Percentiles rank a stretch among this genome's conserved stretches.
Conservation (phyloP, 1,140 invertebrate species). For the Triops longicaudatus region DNA sequence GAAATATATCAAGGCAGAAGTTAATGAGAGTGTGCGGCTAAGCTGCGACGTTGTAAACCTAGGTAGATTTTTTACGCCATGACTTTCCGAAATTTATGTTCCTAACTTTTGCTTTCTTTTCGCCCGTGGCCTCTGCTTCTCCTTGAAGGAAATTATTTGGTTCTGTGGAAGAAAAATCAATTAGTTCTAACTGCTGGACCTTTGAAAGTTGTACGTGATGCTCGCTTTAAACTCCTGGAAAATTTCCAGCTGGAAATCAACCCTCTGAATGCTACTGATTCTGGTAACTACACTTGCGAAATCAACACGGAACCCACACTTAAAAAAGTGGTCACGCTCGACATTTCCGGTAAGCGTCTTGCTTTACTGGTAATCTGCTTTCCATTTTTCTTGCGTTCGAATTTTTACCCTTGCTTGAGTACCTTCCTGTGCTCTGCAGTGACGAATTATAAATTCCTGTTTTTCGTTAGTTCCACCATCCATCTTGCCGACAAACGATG, state of each 20-base stretch:
- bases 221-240: not conserved
- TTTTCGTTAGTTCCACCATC: conserved; percentile 1
- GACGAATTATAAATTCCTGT: conserved; percentile 8
- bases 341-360: not conserved
- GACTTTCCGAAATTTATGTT: not conserved
- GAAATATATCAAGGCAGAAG: conserved; percentile 4
- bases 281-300: conserved; percentile 1
- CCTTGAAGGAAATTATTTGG: not conserved
- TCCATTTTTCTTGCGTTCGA: not conserved
- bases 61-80: not conserved
- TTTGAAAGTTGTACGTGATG: conserved; percentile 3
- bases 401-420: not conserved
- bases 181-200: conserved; percentile 11
- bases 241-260: not conserved
- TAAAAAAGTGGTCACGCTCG: conserved; percentile 11
- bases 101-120: not conserved
- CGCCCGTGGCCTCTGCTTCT: not conserved
- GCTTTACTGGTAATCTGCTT: not conserved
- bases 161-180: conserved; percentile 12
- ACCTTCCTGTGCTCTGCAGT: not conserved
- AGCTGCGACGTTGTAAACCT: conserved; percentile 11
- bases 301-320: not conserved
- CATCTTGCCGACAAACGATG: conserved; percentile 7
- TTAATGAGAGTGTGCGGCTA: conserved; percentile 11
- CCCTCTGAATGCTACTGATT: not conserved